Evolutionary conservation across 2,113 vertebrate species (phyloP).

Genomic region (Nyctibius bracteatus): DNA sequence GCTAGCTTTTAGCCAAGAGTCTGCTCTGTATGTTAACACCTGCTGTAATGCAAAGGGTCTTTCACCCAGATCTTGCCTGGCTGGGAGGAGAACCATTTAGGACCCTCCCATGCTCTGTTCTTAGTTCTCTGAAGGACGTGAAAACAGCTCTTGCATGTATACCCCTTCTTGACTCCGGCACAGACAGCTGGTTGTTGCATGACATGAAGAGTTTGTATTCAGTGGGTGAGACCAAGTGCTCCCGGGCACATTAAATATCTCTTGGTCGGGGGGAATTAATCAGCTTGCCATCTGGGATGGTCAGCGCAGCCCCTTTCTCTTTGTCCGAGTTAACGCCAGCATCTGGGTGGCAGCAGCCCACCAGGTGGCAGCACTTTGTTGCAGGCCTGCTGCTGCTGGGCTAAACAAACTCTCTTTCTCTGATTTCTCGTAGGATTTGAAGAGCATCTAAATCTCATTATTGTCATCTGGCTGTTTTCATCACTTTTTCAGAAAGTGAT

Average conservation of each 20-base stretch:
- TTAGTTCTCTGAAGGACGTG: background rate
- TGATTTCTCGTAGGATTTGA: background rate
- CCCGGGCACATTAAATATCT: background rate
- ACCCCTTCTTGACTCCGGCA: background rate
- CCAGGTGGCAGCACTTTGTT: background rate
- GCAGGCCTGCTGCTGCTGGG: background rate
- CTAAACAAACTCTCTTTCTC: background rate
- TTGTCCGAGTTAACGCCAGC: rapidly evolving
- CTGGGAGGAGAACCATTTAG: background rate
- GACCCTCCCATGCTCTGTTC: rapidly evolving
- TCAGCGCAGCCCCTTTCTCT: background rate
- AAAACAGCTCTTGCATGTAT: background rate
- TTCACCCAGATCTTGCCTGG: background rate
- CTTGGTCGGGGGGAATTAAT: background rate
- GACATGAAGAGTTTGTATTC: background rate
- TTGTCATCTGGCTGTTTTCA: background rate
- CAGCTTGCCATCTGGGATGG: background rate
- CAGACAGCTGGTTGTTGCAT: background rate
- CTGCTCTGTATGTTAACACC: background rate
- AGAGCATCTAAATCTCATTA: background rate
- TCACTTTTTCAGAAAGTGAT: rapidly evolving
- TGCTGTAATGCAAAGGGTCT: rapidly evolving
- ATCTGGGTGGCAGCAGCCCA: background rate
- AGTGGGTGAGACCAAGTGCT: background rate
- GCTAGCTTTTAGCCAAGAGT: background rate